Evolutionary conservation across 2,113 vertebrate genomes (phyloP).

Genomic region (Camelus bactrianus): DNA sequence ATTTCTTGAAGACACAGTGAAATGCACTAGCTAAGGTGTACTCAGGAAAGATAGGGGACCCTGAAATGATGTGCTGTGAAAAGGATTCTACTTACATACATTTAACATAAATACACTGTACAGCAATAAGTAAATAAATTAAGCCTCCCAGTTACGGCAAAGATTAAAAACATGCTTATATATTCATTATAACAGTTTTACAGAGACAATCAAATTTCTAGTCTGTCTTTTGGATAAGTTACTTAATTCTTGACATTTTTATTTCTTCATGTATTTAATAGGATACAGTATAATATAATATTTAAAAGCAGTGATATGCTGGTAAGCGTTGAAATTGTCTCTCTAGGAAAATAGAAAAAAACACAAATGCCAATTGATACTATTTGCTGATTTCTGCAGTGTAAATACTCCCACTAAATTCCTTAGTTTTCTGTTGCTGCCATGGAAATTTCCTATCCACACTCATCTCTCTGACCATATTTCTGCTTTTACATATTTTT

Average conservation of each 20-base stretch:
- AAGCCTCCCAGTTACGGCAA: neutral
- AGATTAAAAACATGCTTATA: neutral
- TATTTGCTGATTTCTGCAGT: neutral
- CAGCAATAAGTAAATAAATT: neutral
- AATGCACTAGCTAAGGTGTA: neutral
- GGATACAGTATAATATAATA: neutral
- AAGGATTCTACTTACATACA: neutral
- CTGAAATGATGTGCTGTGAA: neutral
- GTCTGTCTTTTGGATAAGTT: neutral
- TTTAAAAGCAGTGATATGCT: neutral
- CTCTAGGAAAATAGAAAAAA: neutral
- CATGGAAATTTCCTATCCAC: neutral
- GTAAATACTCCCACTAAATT: neutral
- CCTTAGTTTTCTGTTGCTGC: neutral
- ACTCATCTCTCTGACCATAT: neutral
- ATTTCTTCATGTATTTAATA: conserved; percentile 24
- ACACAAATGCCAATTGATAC: neutral
- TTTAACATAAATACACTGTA: neutral
- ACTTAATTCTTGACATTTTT: neutral
- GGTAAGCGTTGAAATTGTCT: neutral
- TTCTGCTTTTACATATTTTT: neutral
- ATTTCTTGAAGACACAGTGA: neutral
- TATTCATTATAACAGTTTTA: neutral
- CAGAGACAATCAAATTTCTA: neutral
- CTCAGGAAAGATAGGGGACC: neutral